These are phyloP conservation scores for Turdus rufiventris DNA, from an alignment of 2,113 vertebrate species.

Conservation along the genomic window DNA sequence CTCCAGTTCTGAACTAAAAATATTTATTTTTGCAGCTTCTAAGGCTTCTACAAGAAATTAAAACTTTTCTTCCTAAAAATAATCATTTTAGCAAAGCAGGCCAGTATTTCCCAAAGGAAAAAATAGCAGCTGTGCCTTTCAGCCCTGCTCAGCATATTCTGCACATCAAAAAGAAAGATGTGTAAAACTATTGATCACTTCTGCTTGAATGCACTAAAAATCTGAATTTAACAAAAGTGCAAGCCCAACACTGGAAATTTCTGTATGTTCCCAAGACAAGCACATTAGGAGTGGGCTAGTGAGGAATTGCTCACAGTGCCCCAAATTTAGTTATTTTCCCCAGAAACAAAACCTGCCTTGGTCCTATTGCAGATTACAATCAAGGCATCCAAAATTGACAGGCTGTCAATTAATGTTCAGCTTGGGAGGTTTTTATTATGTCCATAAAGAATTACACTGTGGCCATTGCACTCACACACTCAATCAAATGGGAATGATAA, in stretches of 20 bases:
- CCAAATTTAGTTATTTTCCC: not conserved
- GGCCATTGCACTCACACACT: not conserved
- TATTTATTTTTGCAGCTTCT: not conserved
- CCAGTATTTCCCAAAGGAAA: not conserved
- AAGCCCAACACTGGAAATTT: not conserved
- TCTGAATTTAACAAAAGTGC: not conserved
- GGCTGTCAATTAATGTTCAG: not conserved
- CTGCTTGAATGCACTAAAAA: not conserved
- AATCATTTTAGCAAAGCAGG: not conserved
- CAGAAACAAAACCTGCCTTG: not conserved
- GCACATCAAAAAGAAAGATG: constrained; percentile 5
- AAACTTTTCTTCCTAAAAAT: not conserved
- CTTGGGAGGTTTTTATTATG: not conserved
- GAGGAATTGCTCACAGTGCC: not conserved
- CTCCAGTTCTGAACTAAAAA: not conserved
- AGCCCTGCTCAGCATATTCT: constrained; percentile 11
- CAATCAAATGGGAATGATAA: not conserved
- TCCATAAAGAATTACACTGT: not conserved
- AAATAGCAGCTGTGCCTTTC: not conserved
- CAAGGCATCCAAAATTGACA: not conserved
- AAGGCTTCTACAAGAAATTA: not conserved
- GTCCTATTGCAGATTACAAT: not conserved
- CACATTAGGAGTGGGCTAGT: rapidly evolving
- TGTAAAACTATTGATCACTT: constrained; percentile 16
- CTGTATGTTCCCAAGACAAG: not conserved